Conservation (phyloP, 1,140 invertebrate species). For the Megalonaias nervosa region DNA sequence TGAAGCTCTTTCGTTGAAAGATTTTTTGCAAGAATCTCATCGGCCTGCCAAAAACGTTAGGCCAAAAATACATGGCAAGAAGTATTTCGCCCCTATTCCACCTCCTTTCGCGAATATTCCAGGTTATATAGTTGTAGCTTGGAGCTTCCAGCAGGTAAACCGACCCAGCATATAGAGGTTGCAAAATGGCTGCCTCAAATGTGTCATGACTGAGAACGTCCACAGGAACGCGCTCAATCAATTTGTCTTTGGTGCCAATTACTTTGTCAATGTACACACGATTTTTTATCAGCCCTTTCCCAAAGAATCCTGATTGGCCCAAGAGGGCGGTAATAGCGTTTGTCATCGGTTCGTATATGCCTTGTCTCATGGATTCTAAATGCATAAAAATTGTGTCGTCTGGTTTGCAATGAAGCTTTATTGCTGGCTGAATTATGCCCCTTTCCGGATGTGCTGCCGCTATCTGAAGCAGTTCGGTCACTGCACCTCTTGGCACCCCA, state of each 20-base stretch:
- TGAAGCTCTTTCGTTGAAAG: constrained; percentile 48
- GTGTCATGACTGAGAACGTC: constrained; percentile 67
- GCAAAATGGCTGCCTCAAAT: constrained; percentile 60
- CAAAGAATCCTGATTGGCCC: constrained; percentile 62
- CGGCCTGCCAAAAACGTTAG: constrained; percentile 51
- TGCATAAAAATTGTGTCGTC: constrained; percentile 63
- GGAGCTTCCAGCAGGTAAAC: constrained; percentile 59
- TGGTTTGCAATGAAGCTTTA: constrained; percentile 31
- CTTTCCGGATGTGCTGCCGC: constrained; percentile 36
- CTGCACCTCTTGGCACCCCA: constrained; percentile 21
- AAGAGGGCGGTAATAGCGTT: constrained; percentile 57
- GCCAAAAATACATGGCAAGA: constrained; percentile 63
- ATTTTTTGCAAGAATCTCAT: constrained; percentile 58
- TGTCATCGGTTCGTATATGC: constrained; percentile 61
- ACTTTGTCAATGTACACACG: constrained; percentile 60
- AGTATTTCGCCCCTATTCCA: constrained; percentile 65
- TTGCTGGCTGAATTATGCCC: constrained; percentile 37
- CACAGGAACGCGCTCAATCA: constrained; percentile 62
- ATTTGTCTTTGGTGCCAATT: constrained; percentile 49
- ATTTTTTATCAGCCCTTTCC: constrained; percentile 64
- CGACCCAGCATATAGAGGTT: constrained; percentile 58
- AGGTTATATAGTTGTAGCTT: constrained; percentile 62
- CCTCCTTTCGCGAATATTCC: constrained; percentile 60
- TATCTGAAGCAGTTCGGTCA: constrained; percentile 31
- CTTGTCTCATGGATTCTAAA: constrained; percentile 58